Evolutionary conservation across 92 coral and sea anemone species (phyloP).

Genomic region (Parazoanthus darwini): DNA sequence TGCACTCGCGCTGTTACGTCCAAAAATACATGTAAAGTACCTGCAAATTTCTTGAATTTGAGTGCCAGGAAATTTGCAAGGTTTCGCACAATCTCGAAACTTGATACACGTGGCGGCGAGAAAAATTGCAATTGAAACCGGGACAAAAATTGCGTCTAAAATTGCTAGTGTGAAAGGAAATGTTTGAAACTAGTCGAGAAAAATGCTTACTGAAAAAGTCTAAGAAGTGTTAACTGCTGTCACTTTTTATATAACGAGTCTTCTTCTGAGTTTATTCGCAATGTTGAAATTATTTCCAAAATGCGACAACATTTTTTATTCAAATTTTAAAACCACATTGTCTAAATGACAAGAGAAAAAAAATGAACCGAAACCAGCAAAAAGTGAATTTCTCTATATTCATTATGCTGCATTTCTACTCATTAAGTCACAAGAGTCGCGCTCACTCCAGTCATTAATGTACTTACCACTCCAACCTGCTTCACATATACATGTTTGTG

Average conservation of each 20-base stretch:
- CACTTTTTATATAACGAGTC: neutral
- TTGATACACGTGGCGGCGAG: no score
- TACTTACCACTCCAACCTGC: slow-evolving; percentile 69
- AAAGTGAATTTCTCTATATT: neutral
- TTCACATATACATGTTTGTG: slow-evolving; percentile 68
- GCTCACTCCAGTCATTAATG: neutral
- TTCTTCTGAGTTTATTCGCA: no score
- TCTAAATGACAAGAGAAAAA: neutral
- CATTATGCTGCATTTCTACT: neutral
- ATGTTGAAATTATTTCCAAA: no score
- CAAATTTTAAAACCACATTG: neutral
- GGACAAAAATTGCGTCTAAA: no score
- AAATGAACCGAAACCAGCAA: neutral
- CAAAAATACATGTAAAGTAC: no score
- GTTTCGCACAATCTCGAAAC: no score
- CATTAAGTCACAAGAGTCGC: neutral
- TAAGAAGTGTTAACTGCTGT: neutral
- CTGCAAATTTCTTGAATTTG: no score
- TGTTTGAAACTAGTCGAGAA: neutral
- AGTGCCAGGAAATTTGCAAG: no score
- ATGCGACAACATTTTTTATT: no score
- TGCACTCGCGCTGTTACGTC: no score
- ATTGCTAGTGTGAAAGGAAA: no score
- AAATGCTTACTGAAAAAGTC: neutral
- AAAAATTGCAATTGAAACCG: no score